A percentile compares a stretch with the other conserved stretches of the same genome.
Evolutionary conservation across 2,888 invertebrate species (phyloP).

Genomic region (Dromius quadrimaculatus): DNA sequence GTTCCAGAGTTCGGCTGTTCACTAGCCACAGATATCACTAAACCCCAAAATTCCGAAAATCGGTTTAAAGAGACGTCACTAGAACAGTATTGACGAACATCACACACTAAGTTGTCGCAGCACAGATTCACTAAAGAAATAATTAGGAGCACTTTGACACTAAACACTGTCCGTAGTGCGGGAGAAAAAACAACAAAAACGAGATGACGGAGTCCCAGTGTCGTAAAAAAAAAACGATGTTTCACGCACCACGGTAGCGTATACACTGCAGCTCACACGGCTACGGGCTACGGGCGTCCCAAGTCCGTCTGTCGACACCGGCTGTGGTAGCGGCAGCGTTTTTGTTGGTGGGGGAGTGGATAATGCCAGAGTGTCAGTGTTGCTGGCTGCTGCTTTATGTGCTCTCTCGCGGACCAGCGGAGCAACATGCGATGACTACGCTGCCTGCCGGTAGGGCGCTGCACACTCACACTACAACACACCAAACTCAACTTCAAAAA

Average conservation of each 20-base stretch:
- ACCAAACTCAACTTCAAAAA: slow-evolving; percentile 5
- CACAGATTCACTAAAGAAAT: slow-evolving; percentile 8
- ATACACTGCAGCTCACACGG: slow-evolving; percentile 29
- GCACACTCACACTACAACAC: slow-evolving; percentile 28
- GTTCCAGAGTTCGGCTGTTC: slow-evolving; percentile 44
- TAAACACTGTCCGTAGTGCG: slow-evolving; percentile 7
- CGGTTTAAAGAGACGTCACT: slow-evolving; percentile 27
- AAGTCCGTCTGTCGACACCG: slow-evolving; percentile 45
- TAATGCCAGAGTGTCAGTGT: neutral
- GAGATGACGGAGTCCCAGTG: neutral
- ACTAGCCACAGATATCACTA: slow-evolving; percentile 53
- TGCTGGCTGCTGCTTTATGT: slow-evolving; percentile 15
- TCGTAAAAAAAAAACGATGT: slow-evolving; percentile 1
- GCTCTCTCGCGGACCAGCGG: slow-evolving; percentile 35
- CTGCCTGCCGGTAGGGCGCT: slow-evolving; percentile 26
- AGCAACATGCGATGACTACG: slow-evolving; percentile 27
- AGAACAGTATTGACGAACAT: slow-evolving; percentile 26
- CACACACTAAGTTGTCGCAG: slow-evolving; percentile 29
- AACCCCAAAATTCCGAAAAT: slow-evolving; percentile 17
- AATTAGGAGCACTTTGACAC: slow-evolving; percentile 6
- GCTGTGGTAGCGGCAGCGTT: slow-evolving; percentile 20
- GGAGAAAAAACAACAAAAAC: slow-evolving; percentile 7
- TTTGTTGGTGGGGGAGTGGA: slow-evolving; percentile 7
- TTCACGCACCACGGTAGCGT: slow-evolving; percentile 8
- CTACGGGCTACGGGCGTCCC: slow-evolving; percentile 28